Evolutionary conservation across 2,888 invertebrate genomes (phyloP), one percentile per base, ranked within the genome.

Genomic region (Phasia obesa): DNA sequence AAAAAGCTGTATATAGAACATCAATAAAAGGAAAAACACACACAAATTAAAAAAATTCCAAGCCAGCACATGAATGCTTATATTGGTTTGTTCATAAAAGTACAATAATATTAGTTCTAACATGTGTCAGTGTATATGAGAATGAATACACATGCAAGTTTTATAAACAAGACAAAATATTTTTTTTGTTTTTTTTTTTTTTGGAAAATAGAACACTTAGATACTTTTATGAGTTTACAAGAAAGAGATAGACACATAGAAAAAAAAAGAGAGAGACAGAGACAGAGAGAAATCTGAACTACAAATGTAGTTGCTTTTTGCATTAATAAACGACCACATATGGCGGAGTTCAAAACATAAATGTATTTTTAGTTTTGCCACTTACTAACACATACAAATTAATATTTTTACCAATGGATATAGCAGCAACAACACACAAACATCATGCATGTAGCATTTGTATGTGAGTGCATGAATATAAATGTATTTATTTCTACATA

Each of bases 131-230:
- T 35, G 38, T 51, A 42, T 51, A 19, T 51, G n/a, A 21, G 17
- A 13, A n/a, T 42, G 17, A 13, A n/a, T 42, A 31, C 15, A 35
- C 55, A 17, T 55, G 23, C 23, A 9, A 74, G 31, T 55, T 57
- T 21, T 53, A 47, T 47, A 65, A 81, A 17, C 70, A 51, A 47
- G 67, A 49, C 55, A 44, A 69, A 21, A 55, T 62, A 60, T 53
- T 44, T 38, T 38, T 38, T 44, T 44, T 42, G 1, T 11, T 23
- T 9, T 49, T 19, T 49, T 19, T 19, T 19, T 49, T 51, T 35
- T 25, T 2, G n/a, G 6, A 59, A 70, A 19, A 53, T 49, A 69
- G 60, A 65, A 86, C 84, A 85, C 75, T 70, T 80, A 75, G 82
- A 86, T 38, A 25, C 65, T 31, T 55, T 42, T 27, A 31, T 31